phyloP scores from a whole-genome alignment of 2,888 invertebrate species.

The Chymomyza procnemis region DNA sequence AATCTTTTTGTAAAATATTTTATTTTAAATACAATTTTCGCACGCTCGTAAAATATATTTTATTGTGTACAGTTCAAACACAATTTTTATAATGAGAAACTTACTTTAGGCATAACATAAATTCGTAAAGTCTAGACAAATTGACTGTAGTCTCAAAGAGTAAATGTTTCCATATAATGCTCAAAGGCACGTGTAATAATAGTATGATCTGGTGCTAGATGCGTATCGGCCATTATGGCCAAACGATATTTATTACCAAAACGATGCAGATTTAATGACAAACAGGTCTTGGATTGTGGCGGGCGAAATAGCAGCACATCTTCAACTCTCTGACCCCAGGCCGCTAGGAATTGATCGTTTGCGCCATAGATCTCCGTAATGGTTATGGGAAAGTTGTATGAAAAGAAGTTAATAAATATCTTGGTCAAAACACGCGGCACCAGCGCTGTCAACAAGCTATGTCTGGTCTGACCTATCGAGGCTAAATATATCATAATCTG shows the following conservation, averaged over 20 bases:
- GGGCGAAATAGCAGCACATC: constrained; percentile 77
- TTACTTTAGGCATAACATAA: not conserved
- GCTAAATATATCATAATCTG: constrained; percentile 76
- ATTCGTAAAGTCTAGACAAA: not conserved
- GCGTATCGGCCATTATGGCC: constrained; percentile 77
- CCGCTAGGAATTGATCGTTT: constrained; percentile 67
- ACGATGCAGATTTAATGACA: constrained; percentile 77
- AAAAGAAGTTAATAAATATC: constrained; percentile 77
- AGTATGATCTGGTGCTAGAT: constrained; percentile 76
- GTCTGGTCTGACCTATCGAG: constrained; percentile 76
- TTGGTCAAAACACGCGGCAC: constrained; percentile 76
- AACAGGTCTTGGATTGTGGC: constrained; percentile 77
- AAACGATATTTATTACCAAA: constrained; percentile 76
- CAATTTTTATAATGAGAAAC: not conserved
- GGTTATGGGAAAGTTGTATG: constrained; percentile 76
- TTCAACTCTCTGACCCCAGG: constrained; percentile 76
- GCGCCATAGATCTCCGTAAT: constrained; percentile 77
- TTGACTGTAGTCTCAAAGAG: constrained; percentile 19
- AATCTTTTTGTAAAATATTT: no score
- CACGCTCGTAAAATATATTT: no score
- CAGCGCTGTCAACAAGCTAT: constrained; percentile 73
- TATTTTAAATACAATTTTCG: no score
- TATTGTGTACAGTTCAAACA: not conserved
- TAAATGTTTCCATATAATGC: constrained; percentile 72
- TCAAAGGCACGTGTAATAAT: constrained; percentile 75